Evolutionary conservation across 2,113 vertebrate genomes (phyloP), one percentile per base, ranked within the genome.

Genomic region (Colistium nudipinnis): DNA sequence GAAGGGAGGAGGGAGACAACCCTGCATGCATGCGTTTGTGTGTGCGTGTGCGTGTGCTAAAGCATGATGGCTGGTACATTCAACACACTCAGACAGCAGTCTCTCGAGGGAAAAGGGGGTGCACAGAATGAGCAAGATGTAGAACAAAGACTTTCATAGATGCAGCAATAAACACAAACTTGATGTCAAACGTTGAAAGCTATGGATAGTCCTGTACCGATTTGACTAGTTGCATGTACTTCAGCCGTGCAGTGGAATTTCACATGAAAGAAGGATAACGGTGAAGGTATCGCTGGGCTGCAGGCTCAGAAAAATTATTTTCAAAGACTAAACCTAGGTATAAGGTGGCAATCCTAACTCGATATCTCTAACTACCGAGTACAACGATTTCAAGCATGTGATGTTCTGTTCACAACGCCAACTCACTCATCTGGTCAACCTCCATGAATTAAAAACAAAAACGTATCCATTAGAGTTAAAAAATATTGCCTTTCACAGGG

Each of bases 31-130:
- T 48, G 57, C 20, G 70, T 54, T 62, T 47, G 62, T 53, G 54
- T 52, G 35, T 66, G 73, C 55, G 24, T 67, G 69, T 39, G 68
- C 60, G 64, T 44, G 54, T 65, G 76, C 68, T 45, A 30, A 70
- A 62, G 78, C 24, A 4, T 89, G 87, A 90, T 64, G 83, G 79
- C 88, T 87, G 83, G 85, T 86, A 70, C 81, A 90, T 82, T 83
- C 84, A 85, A 88, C 86, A 70, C 81, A 81, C 67, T 70, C 65
- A 85, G 86, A 91, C 89, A 89, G 88, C 80, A 77, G 70, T 53
- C 70, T 83, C 88, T 57, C 4, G 7, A 81, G 80, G 70, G 62
- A 62, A 72, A 69, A 31, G 8, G 45, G 66, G 49, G 1, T 1
- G 13, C 64, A 56, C 49, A 74, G n/a, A 63, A 64, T 68, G 57